Evolutionary conservation across 2,797 vertebrate genomes (phyloP), one percentile per base, ranked within the genome.

Genomic region (Leptatherina wallacei): DNA sequence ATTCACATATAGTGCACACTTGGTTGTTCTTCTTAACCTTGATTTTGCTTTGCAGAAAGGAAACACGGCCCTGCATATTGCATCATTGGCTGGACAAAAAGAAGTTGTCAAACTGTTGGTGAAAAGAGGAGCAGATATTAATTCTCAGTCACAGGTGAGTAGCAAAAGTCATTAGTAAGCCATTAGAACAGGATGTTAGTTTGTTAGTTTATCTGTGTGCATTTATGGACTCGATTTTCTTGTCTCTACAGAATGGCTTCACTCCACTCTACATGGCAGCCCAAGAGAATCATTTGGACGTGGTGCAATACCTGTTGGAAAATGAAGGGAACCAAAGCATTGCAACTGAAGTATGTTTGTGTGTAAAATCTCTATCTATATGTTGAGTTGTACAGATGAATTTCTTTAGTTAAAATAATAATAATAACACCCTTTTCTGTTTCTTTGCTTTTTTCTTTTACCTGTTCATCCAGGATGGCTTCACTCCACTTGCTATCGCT

Each of bases 191-290:
- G n/a, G 24, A 13, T 38, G 0, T 12, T 0, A 22, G 27, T 22
- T 52, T 55, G 6, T 40, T 9, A 27, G 6, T 71, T 11, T 32
- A 6, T 69, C 8, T 51, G 12, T 70, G 47, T 44, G 8, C 20
- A 24, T 11, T 24, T 71, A 9, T 54, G 40, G 7, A 24, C 27
- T 61, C 2, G 68, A 18, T 71, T 42, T 14, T 12, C 72, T 6
- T 85, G 29, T 85, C 10, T 83, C 60, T 73, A 57, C 87, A 99
- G 98, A 99, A 99, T 95, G 98, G 98, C 80, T 99, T 99, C 83
- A 99, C 98, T 61, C 98, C 98, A 13, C 93, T 99, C 29, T 99
- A 99, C 78, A 99, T 99, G 98, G 98, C 98, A 38, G 96, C 98
- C 73, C 98, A 99, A 89, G 98, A 99, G 85, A 99, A 97, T 85